Evolutionary conservation across 2,797 vertebrate species (phyloP).

Genomic region (Anguilla marmorata): DNA sequence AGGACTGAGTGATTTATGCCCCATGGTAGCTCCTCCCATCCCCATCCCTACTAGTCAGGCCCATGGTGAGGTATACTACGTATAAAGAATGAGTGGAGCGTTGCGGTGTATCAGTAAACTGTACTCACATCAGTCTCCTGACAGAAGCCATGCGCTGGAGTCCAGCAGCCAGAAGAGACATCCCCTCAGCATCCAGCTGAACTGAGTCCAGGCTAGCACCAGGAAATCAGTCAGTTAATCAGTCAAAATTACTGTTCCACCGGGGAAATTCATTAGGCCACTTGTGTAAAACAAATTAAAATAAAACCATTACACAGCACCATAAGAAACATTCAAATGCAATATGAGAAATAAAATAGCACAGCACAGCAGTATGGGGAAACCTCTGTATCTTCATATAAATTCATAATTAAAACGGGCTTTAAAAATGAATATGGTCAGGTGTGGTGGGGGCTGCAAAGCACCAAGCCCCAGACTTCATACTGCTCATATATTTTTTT

Average conservation of each 20-base stretch:
- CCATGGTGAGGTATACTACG: too few species aligned
- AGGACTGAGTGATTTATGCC: not conserved
- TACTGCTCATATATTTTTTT: slow-evolving; percentile 13
- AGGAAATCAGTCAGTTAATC: slow-evolving; percentile 14
- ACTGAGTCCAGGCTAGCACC: slow-evolving; percentile 71
- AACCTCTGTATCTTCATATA: not conserved
- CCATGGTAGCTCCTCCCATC: not conserved
- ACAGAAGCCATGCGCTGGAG: slow-evolving; percentile 64
- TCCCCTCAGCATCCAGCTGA: slow-evolving; percentile 56
- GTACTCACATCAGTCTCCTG: slow-evolving; percentile 75
- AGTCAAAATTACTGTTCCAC: not conserved
- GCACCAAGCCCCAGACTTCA: not conserved
- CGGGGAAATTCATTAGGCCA: too few species aligned
- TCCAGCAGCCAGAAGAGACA: slow-evolving; percentile 56
- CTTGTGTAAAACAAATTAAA: not conserved
- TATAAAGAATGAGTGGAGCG: not conserved
- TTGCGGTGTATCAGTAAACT: not conserved
- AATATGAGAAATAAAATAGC: not conserved
- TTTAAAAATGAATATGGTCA: not conserved
- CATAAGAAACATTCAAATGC: not conserved
- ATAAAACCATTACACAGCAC: not conserved
- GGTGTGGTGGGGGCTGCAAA: not conserved
- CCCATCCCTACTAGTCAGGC: not conserved
- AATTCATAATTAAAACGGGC: not conserved
- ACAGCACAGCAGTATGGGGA: not conserved